These are phyloP conservation scores for Zosterops hypoxanthus DNA, from an alignment of 2,113 vertebrate genomes.

Conservation along the genomic window DNA sequence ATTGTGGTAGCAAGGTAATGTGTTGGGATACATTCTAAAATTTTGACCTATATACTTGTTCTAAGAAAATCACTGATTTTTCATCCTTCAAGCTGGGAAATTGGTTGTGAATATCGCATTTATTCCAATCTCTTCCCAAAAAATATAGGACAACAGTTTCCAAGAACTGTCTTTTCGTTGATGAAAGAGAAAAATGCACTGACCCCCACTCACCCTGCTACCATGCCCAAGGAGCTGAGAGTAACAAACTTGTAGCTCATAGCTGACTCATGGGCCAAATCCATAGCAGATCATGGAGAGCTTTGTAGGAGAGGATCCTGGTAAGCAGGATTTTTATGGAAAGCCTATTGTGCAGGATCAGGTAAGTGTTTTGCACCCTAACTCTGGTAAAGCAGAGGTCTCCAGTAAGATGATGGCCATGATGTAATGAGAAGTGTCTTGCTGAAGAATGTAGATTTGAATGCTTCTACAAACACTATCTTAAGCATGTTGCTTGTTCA, in stretches of 20 bases:
- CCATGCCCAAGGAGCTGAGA: background rate
- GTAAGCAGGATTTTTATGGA: background rate
- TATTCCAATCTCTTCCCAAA: background rate
- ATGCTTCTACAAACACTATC: background rate
- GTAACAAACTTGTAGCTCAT: background rate
- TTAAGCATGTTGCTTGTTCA: background rate
- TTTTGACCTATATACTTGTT: background rate
- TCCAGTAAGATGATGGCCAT: background rate
- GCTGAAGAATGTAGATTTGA: background rate
- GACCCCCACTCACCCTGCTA: fast-evolving
- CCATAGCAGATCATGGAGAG: background rate
- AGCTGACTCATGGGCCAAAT: background rate
- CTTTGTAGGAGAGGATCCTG: background rate
- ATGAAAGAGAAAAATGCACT: background rate
- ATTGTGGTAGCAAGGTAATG: background rate
- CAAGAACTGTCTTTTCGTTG: background rate
- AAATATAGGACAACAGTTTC: background rate
- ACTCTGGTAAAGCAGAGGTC: background rate
- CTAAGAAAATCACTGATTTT: background rate
- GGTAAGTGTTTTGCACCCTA: background rate
- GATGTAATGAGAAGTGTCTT: background rate
- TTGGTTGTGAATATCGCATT: background rate
- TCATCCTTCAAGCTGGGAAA: background rate
- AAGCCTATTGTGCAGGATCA: background rate
- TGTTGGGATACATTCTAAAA: background rate